These are phyloP conservation scores for Drosophila nigrodunni DNA, from an alignment of 1,140 invertebrate genomes.

Conservation along the genomic window DNA sequence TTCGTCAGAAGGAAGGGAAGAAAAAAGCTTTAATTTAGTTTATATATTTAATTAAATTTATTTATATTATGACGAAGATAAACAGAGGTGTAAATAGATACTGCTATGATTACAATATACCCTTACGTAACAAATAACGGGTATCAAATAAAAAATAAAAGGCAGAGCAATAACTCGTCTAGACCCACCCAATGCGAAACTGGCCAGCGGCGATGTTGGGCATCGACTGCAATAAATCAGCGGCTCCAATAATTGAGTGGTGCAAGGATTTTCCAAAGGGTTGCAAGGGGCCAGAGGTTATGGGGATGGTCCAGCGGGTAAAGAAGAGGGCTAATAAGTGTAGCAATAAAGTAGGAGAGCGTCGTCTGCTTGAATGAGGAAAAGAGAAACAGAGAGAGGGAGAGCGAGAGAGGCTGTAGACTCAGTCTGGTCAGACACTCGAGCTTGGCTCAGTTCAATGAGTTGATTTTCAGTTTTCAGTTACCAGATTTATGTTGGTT, in stretches of 20 bases:
- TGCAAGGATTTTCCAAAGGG: constrained; percentile 47
- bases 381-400: neutral
- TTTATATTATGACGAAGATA: too few species aligned
- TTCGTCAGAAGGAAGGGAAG: too few species aligned
- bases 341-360: constrained; percentile 55
- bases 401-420: neutral
- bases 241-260: constrained; percentile 78
- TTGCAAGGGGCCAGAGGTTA: constrained; percentile 1
- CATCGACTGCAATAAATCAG: constrained; percentile 73
- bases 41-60: too few species aligned
- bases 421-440: constrained; percentile 73
- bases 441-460: constrained; percentile 58
- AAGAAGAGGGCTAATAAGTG: constrained; percentile 49
- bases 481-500: constrained; percentile 5
- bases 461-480: constrained; percentile 31
- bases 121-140: too few species aligned
- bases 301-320: neutral
- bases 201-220: constrained; percentile 41
- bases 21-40: too few species aligned
- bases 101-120: too few species aligned
- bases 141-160: neutral
- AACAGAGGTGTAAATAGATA: too few species aligned
- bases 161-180: constrained; percentile 70
- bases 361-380: constrained; percentile 44
- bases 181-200: constrained; percentile 40